These are phyloP conservation scores for Toxotes jaculatrix DNA, from an alignment of 2,113 vertebrate species.

Conservation along the genomic window DNA sequence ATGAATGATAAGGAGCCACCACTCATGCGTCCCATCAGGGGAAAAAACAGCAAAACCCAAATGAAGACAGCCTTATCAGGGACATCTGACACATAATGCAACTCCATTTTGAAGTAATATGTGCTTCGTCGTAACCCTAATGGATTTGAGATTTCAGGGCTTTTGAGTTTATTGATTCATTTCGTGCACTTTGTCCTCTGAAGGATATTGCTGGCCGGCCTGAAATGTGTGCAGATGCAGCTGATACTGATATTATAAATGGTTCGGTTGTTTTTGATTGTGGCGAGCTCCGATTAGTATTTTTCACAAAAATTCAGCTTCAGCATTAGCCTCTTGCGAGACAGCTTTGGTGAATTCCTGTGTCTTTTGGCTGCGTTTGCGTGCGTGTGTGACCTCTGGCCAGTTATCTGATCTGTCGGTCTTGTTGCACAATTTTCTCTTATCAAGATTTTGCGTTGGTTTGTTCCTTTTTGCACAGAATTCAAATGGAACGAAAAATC, in stretches of 20 bases:
- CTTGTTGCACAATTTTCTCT: conserved; percentile 55
- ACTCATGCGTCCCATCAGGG: conserved; percentile 69
- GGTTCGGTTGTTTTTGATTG: conserved; percentile 40
- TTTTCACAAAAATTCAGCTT: neutral
- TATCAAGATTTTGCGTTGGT: conserved; percentile 63
- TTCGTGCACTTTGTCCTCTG: conserved; percentile 69
- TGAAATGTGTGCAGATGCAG: conserved; percentile 56
- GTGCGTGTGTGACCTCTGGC: conserved; percentile 58
- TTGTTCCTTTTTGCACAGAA: conserved; percentile 21
- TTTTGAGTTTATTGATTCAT: conserved; percentile 78
- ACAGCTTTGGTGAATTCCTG: neutral
- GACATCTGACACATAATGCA: conserved; percentile 78
- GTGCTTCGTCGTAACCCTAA: conserved; percentile 66
- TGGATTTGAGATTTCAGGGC: conserved; percentile 72
- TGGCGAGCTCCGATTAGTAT: neutral
- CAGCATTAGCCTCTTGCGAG: conserved; percentile 7
- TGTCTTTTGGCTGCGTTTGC: neutral
- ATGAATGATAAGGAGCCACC: conserved; percentile 77
- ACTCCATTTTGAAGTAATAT: conserved; percentile 77
- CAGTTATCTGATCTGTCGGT: conserved; percentile 77
- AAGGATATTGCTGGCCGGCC: conserved; percentile 65
- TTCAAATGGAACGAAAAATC: conserved; percentile 9
- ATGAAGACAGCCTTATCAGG: conserved; percentile 77
- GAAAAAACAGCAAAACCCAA: conserved; percentile 65
- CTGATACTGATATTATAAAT: conserved; percentile 66